These are phyloP conservation scores for Wiebesia pumilae DNA, from an alignment of 1,140 invertebrate species.

Conservation along the genomic window DNA sequence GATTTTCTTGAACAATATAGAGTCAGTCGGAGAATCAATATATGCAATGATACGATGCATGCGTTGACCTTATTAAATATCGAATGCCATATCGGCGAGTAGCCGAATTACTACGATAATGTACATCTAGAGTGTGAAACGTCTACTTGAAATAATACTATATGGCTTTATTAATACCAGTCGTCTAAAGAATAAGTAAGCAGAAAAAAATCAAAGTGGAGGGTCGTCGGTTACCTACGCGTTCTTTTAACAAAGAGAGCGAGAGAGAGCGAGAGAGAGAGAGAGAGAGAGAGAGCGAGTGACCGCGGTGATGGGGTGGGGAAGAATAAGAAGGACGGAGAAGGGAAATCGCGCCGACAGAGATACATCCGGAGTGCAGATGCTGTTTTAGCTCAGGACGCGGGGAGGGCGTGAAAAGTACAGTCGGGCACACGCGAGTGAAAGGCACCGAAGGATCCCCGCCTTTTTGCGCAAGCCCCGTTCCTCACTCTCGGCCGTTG, in stretches of 20 bases:
- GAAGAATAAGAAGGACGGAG: neutral
- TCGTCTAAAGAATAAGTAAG: constrained; percentile 54
- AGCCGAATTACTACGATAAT: constrained; percentile 10
- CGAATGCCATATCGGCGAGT: neutral
- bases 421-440: constrained; percentile 59
- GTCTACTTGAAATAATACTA: constrained; percentile 57
- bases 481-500: constrained; percentile 54
- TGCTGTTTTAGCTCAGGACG: neutral
- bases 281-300: too few relatives aligned
- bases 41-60: neutral
- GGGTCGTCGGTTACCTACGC: neutral
- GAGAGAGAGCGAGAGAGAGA: too few relatives aligned
- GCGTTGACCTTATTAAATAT: neutral
- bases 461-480: constrained; percentile 61
- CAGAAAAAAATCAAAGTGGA: neutral
- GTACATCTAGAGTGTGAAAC: constrained; percentile 7
- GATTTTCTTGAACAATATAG: neutral
- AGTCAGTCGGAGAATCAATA: neutral
- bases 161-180: constrained; percentile 69
- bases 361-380: constrained; percentile 42
- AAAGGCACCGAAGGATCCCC: constrained; percentile 51
- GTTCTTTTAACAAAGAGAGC: neutral
- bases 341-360: neutral
- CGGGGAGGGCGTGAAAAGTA: constrained; percentile 72
- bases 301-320: too few relatives aligned